Base-by-base conservation (phyloP, 1,140 invertebrate genomes). In the Trachymyrmex cornetzi region DNA sequence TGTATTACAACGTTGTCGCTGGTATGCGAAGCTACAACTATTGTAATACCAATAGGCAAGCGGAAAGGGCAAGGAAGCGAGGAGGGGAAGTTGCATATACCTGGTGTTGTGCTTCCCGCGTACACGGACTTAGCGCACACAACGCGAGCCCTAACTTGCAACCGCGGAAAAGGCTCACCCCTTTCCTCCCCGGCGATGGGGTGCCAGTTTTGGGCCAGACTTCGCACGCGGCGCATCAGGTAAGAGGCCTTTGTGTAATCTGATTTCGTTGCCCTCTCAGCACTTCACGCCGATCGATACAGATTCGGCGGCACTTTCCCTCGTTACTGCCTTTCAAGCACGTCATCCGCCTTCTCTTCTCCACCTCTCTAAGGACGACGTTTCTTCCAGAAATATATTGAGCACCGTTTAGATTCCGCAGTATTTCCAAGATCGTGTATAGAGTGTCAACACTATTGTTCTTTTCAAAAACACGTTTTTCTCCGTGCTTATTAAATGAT, bases 181-280 rank as follows among this genome's bases (percentile, higher is more conserved):
- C 94, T 94, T 93, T 88, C 87, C 87, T 85, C 63, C 81, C 38
- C 71, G 72, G 79, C 87, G 90, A 90, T 91, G 93, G 92, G 92
- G 92, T 93, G 92, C 91, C 94, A 95, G 94, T 95, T 94, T 94
- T 92, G 90, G 92, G 91, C 90, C 90, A 93, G 94, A 94, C 93
- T 92, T 94, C 91, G 91, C 91, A 93, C 94, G 94, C 90, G 90
- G 85, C 93, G 90, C 93, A 93, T 95, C 94, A 93, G 92, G 92
- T 93, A 92, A 94, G 91, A 93, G 91, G 84, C 89, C 88, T 91
- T 89, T 92, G 86, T 90, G 86, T 94, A 93, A 94, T 93, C 91
- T 93, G 91, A 92, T 94, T 94, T 90, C 71, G 79, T 88, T 88
- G 86, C 89, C 81, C 86, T 90, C 77, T 57, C 86, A 87, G 81